A percentile compares a stretch with the other conserved stretches of the same genome.
Evolutionary conservation across 1,140 invertebrate genomes (phyloP).

Genomic region (Pseudoatta argentina): DNA sequence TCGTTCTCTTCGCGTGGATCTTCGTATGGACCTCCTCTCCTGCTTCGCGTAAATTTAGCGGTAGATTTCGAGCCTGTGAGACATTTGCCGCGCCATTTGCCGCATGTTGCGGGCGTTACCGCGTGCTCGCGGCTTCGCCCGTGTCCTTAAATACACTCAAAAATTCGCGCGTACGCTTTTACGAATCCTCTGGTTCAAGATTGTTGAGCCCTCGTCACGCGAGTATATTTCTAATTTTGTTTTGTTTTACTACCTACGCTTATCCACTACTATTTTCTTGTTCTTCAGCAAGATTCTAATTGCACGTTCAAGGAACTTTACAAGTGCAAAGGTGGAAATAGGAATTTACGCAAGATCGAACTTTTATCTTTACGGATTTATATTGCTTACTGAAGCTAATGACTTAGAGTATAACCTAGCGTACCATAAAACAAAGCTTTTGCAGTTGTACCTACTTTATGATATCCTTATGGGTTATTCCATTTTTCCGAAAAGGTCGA

Average conservation of each 20-base stretch:
- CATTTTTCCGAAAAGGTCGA: conserved; percentile 16
- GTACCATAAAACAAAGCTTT: neutral
- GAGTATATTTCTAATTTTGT: conserved; percentile 16
- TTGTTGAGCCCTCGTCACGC: neutral
- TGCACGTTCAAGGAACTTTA: conserved; percentile 3
- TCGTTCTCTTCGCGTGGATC: conserved; percentile 11
- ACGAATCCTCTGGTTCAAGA: conserved; percentile 16
- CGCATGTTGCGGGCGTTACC: conserved; percentile 63
- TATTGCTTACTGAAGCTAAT: neutral
- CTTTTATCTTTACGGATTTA: neutral
- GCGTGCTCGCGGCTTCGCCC: conserved; percentile 24
- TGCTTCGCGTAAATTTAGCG: conserved; percentile 77
- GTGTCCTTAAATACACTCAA: conserved; percentile 44
- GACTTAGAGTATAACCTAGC: neutral
- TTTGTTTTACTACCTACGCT: neutral
- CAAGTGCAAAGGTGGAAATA: neutral
- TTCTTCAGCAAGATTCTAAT: conserved; percentile 5
- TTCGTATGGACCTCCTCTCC: conserved; percentile 41
- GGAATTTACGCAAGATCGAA: neutral
- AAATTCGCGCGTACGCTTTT: conserved; percentile 8
- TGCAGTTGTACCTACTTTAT: neutral
- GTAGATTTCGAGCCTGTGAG: conserved; percentile 66
- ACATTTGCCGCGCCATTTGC: conserved; percentile 78
- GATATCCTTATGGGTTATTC: neutral
- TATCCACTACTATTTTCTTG: neutral